Conservation (phyloP, 1,140 invertebrate species). For the Liolophura sinensis region DNA sequence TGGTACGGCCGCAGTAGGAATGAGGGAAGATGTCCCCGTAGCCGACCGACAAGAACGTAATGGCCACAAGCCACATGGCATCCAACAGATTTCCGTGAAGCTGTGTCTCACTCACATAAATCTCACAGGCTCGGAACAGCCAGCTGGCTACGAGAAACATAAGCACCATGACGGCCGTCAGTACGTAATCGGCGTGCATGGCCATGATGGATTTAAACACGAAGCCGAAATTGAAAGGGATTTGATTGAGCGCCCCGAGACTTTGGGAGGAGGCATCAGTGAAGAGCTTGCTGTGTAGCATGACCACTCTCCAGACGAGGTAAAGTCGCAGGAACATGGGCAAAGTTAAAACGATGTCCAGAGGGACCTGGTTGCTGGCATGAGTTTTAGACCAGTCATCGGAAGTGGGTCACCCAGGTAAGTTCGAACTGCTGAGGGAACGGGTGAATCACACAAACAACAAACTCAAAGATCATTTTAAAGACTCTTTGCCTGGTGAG, state of each 20-base stretch:
- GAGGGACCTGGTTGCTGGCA: slow-evolving; percentile 12
- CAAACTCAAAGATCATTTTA: slow-evolving; percentile 43
- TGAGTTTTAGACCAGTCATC: no score
- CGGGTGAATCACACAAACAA: slow-evolving; percentile 53
- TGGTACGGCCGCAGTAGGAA: slow-evolving; percentile 54
- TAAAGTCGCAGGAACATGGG: slow-evolving; percentile 57
- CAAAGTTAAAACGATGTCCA: slow-evolving; percentile 51
- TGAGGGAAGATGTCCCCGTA: slow-evolving; percentile 59
- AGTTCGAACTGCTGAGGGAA: slow-evolving; percentile 41
- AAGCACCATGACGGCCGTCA: slow-evolving; percentile 47
- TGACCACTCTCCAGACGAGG: slow-evolving; percentile 46
- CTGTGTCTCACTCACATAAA: slow-evolving; percentile 34
- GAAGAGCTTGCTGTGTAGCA: slow-evolving; percentile 55
- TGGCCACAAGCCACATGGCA: slow-evolving; percentile 56
- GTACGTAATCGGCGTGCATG: slow-evolving; percentile 54
- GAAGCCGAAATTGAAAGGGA: slow-evolving; percentile 55
- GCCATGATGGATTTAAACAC: slow-evolving; percentile 59
- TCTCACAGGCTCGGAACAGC: slow-evolving; percentile 52
- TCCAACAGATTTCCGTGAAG: slow-evolving; percentile 43
- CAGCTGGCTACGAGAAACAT: slow-evolving; percentile 51
- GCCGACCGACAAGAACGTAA: slow-evolving; percentile 56
- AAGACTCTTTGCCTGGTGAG: slow-evolving; percentile 33
- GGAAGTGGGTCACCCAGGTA: no score
- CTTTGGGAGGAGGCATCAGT: slow-evolving; percentile 55
- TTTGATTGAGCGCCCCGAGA: slow-evolving; percentile 55